Base-by-base conservation (phyloP, 2,797 vertebrate genomes). In the Coluber constrictor region DNA sequence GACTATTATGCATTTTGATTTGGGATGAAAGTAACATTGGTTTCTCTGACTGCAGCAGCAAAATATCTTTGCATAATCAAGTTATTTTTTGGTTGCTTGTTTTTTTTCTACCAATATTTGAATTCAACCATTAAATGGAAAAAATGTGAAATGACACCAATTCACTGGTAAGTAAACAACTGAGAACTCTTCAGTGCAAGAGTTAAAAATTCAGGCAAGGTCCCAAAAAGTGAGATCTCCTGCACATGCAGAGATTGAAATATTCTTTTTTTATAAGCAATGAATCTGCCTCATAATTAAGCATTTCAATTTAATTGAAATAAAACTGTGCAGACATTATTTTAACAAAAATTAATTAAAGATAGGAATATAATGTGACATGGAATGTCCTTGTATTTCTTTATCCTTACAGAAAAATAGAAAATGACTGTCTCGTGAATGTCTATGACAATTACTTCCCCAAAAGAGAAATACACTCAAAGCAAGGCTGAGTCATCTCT, bases 311-410 rank as follows among this genome's bases (percentile, higher is more conserved):
- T 54, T 54, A 54, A 54, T 27, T 56, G 27, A 57, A 89, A 11
- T 60, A 89, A 88, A 92, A 89, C 37, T 54, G 66, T 47, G 6
- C 43, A 74, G 51, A 37, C 9, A 74, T 55, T 91, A 59, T 94
- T 87, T 55, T 91, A 59, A 94, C 93, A 96, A 96, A 60, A 92
- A 37, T 0, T 29, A 37, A 74, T 74, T 74, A 96, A 79, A 87
- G 93, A 60, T 0, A 96, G 89, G 89, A 95, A 97, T 95, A 88
- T 43, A 95, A 97, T 97, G 95, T 97, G 97, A 95, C 96, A 94
- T 79, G 57, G 92, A 94, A 89, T 74, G 91, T 88, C 97, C 92
- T 94, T 93, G 94, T 87, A 92, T 86, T 23, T 90, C 87, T 95
- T 95, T 94, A 92, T 96, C 94, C 95, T 70, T 18, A 27, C 63